Percentiles rank a stretch among this genome's conserved stretches.
These are phyloP conservation scores for Thamnophis sirtalis DNA, from an alignment of 2,113 vertebrate species.

Conservation along the genomic window DNA sequence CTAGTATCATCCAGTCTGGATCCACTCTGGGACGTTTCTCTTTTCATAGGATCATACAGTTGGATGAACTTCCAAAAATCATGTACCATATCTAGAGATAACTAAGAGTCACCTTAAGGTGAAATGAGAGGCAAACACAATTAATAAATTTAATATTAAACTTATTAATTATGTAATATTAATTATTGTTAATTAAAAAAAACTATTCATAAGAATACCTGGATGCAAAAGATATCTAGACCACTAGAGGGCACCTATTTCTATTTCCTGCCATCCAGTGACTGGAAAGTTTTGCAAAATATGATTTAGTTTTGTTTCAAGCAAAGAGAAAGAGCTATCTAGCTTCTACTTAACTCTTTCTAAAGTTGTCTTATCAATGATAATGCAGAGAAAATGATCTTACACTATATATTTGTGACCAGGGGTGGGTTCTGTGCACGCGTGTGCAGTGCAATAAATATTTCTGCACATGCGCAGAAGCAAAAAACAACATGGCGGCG, in stretches of 20 bases:
- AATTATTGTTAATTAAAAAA: not conserved
- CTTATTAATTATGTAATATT: too few relatives aligned
- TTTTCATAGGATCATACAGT: not conserved
- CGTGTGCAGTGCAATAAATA: too few relatives aligned
- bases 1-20: not conserved
- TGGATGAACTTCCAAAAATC: not conserved
- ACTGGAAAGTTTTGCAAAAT: not conserved
- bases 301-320: not conserved
- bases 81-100: not conserved
- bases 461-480: too few relatives aligned
- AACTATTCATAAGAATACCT: not conserved
- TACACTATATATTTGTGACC: not conserved
- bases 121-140: not conserved
- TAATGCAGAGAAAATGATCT: not conserved
- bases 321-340: not conserved
- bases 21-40: not conserved
- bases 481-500: too few relatives aligned
- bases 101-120: not conserved
- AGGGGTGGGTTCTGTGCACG: too few relatives aligned
- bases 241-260: not conserved
- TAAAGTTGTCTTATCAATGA: not conserved
- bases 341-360: not conserved
- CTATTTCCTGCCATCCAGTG: not conserved
- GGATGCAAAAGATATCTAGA: not conserved
- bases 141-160: not conserved